phyloP scores from a whole-genome alignment of 2,113 vertebrate species.

The Asarcornis scutulata region DNA sequence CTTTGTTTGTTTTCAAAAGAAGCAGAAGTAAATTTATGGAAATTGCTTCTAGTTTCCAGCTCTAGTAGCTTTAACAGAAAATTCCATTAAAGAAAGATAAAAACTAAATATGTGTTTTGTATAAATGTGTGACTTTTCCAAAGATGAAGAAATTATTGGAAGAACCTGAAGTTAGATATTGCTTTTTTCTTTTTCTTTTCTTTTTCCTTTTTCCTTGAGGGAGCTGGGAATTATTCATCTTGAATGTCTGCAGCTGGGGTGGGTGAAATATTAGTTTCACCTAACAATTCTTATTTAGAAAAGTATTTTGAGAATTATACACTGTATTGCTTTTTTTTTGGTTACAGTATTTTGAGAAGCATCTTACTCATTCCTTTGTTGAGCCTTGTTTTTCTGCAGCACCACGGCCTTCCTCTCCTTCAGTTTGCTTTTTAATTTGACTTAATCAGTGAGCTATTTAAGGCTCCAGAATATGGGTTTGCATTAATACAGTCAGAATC shows the following conservation, averaged over 20 bases:
- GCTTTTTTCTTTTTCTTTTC: neutral
- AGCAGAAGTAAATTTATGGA: conserved; percentile 29
- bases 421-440: neutral
- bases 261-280: conserved; percentile 1
- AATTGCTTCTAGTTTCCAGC: conserved; percentile 35
- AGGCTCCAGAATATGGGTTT: neutral
- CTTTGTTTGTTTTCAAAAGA: conserved; percentile 16
- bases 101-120: conserved; percentile 2
- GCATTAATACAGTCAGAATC: neutral
- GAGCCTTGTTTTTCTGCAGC: neutral
- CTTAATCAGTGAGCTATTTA: neutral
- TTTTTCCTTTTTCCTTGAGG: neutral
- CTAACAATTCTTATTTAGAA: neutral
- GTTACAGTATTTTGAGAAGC: neutral
- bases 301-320: neutral
- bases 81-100: conserved; percentile 31
- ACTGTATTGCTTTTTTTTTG: neutral
- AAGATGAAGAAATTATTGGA: neutral
- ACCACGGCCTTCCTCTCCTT: neutral
- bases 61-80: neutral
- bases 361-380: neutral
- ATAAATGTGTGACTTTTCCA: conserved; percentile 17
- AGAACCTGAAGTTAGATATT: neutral
- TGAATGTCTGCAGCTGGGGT: neutral
- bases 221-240: neutral